Conservation (phyloP, 2,113 vertebrate genomes). For the Nannobrachium achirus region DNA sequence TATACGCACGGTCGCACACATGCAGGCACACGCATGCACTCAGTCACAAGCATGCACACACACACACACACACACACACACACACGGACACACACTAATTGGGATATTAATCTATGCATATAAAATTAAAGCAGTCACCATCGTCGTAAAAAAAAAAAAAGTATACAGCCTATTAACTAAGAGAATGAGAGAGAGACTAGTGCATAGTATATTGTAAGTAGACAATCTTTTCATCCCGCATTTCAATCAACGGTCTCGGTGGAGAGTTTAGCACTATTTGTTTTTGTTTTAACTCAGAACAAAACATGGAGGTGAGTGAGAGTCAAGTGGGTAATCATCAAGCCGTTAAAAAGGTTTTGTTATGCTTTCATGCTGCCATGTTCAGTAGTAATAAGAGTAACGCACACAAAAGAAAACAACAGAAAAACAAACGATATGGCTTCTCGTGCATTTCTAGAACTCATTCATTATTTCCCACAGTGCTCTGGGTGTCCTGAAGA, state of each 20-base stretch:
- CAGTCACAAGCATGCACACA: conserved; percentile 17
- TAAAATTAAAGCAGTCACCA: too few relatives aligned
- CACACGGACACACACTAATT: neutral
- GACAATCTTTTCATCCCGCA: too few relatives aligned
- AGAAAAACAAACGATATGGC: neutral
- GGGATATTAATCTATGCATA: too few relatives aligned
- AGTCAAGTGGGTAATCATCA: neutral
- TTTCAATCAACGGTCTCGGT: too few relatives aligned
- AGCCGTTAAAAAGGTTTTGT: neutral
- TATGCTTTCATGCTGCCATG: neutral
- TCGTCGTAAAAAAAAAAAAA: too few relatives aligned
- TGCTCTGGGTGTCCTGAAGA: too few relatives aligned
- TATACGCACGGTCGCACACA: too few relatives aligned
- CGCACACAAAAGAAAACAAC: neutral
- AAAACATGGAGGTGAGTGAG: neutral
- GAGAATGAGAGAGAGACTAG: neutral
- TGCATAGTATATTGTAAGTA: too few relatives aligned
- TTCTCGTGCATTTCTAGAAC: neutral
- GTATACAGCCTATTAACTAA: too few relatives aligned
- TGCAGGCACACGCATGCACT: conserved; percentile 6
- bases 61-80: neutral
- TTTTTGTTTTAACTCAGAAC: too few relatives aligned
- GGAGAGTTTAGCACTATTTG: too few relatives aligned
- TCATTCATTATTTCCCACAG: too few relatives aligned
- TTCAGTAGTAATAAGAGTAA: neutral